Conservation (phyloP, 2,888 invertebrate genomes). For the Parapristionchus giblindavisi region DNA sequence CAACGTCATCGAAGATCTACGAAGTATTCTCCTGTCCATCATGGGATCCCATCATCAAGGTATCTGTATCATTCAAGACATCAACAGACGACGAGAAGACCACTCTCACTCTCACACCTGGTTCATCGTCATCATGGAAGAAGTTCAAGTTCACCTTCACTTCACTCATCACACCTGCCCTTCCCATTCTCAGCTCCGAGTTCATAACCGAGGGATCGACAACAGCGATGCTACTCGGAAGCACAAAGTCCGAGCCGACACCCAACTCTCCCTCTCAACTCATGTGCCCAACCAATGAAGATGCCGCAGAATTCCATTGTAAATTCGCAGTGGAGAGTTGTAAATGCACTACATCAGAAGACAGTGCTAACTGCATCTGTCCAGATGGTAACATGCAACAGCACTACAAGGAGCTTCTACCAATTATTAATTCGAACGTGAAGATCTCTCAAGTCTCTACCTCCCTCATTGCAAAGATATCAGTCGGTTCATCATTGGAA, state of each 20-base stretch:
- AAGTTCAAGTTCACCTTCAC: slow-evolving; percentile 1
- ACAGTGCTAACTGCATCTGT: neutral
- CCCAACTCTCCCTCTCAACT: slow-evolving; percentile 13
- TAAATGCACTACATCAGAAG: neutral
- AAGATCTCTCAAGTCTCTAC: neutral
- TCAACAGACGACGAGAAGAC: neutral
- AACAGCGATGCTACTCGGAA: slow-evolving; percentile 9
- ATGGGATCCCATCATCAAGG: slow-evolving; percentile 3
- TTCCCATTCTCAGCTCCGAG: slow-evolving; percentile 16
- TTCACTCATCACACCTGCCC: slow-evolving; percentile 12
- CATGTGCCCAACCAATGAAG: slow-evolving; percentile 12
- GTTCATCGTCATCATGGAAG: slow-evolving; percentile 2
- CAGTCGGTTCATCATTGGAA: neutral
- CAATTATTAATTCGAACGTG: neutral
- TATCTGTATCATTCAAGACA: neutral
- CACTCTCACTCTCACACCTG: slow-evolving; percentile 1
- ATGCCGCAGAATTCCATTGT: slow-evolving; percentile 4
- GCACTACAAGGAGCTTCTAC: neutral
- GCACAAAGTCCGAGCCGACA: slow-evolving; percentile 8
- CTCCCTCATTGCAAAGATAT: neutral
- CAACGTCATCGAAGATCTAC: neutral
- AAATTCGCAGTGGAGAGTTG: slow-evolving; percentile 13
- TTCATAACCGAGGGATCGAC: slow-evolving; percentile 23
- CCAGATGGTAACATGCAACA: neutral
- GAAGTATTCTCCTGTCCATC: slow-evolving; percentile 24